These are phyloP conservation scores for Hydrophis major DNA, from an alignment of 2,797 vertebrate genomes.

Conservation along the genomic window DNA sequence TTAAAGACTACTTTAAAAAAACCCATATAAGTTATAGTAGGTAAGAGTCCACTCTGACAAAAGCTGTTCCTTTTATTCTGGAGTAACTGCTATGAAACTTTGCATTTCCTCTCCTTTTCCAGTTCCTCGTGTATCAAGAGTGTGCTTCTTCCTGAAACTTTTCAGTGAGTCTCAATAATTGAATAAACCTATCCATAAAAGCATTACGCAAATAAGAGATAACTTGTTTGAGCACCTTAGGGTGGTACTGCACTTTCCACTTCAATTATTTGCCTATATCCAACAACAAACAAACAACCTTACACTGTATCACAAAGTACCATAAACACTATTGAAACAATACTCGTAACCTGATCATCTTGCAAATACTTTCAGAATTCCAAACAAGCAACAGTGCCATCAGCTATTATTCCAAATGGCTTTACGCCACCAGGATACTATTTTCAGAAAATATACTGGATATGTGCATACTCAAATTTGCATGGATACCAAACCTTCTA, in stretches of 20 bases:
- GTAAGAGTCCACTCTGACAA: neutral
- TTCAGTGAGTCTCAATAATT: constrained; percentile 56
- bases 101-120: constrained; percentile 30
- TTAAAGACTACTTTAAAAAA: neutral
- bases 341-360: no score
- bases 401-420: neutral
- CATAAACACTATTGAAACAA: neutral
- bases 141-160: constrained; percentile 56
- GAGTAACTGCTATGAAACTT: constrained; percentile 20
- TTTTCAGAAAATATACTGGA: neutral
- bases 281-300: neutral
- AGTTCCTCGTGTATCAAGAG: constrained; percentile 54
- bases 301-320: neutral
- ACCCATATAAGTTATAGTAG: neutral
- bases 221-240: constrained; percentile 51
- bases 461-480: neutral
- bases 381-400: neutral
- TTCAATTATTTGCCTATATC: neutral
- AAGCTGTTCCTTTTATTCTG: constrained; percentile 29
- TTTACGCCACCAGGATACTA: neutral
- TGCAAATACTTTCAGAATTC: neutral
- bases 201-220: constrained; percentile 54
- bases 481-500: neutral
- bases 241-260: neutral
- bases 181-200: constrained; percentile 51